A percentile compares a stretch with the other conserved stretches of the same genome.
Evolutionary conservation across 1,140 invertebrate genomes (phyloP).

Genomic region (Heterodera carotae): DNA sequence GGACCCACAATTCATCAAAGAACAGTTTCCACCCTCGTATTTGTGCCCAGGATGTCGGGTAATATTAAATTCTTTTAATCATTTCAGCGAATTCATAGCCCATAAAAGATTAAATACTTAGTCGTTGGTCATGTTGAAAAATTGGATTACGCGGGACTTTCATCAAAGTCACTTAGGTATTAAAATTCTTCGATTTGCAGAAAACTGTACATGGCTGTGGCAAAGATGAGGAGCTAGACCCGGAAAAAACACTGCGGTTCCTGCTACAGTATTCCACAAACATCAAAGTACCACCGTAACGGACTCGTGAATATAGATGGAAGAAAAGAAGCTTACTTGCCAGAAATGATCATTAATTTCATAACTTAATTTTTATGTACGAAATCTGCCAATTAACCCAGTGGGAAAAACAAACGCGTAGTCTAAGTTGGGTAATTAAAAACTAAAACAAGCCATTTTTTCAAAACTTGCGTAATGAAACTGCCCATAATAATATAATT

Average conservation of each 20-base stretch:
- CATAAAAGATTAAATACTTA: too few relatives aligned
- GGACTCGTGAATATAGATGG: not conserved
- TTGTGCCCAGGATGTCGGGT: constrained; percentile 57
- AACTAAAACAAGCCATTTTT: too few relatives aligned
- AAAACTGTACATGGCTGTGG: not conserved
- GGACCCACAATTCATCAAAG: constrained; percentile 64
- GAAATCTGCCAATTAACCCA: not conserved
- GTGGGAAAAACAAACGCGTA: not conserved
- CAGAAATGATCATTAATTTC: not conserved
- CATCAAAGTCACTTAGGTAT: not conserved
- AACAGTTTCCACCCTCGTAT: constrained; percentile 62
- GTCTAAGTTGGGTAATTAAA: too few relatives aligned
- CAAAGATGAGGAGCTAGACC: constrained; percentile 5
- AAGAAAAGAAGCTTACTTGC: not conserved
- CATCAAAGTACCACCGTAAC: constrained; percentile 30
- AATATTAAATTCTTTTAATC: not conserved
- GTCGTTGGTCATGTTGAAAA: not conserved
- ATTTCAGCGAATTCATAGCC: too few relatives aligned
- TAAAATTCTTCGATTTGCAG: not conserved
- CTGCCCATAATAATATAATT: too few relatives aligned
- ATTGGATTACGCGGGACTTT: not conserved
- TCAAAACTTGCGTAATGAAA: too few relatives aligned
- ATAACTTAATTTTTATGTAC: not conserved
- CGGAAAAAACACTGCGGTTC: constrained; percentile 29
- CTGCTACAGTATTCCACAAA: constrained; percentile 39